These are phyloP conservation scores for Lordiphosa collinella DNA, from an alignment of 1,140 invertebrate species.

Conservation along the genomic window DNA sequence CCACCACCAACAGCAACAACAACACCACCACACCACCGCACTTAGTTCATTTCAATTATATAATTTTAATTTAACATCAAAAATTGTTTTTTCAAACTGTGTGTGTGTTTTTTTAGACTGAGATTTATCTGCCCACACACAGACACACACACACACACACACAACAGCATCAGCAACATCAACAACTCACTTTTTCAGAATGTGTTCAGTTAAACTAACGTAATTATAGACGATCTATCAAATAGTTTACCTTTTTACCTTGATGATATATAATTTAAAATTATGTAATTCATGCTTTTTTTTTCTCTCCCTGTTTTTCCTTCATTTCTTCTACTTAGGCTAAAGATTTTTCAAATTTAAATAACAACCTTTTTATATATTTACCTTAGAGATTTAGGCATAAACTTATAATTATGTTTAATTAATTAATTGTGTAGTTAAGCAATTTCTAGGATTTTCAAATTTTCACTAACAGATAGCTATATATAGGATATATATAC, in stretches of 20 bases:
- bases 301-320: constrained; percentile 25
- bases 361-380: constrained; percentile 17
- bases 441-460: constrained; percentile 66
- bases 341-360: constrained; percentile 22
- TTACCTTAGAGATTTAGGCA: constrained; percentile 10
- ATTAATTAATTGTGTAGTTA: constrained; percentile 45
- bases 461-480: constrained; percentile 35
- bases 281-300: not conserved
- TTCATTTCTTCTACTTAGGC: constrained; percentile 21
- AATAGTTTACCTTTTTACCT: constrained; percentile 32
- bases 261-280: constrained; percentile 16
- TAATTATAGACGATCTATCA: constrained; percentile 62
- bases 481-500: constrained; percentile 4
- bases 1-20: not conserved
- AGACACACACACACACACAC: constrained; percentile 1
- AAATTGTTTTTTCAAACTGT: constrained; percentile 6
- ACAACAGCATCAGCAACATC: not conserved
- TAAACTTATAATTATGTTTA: constrained; percentile 14
- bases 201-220: constrained; percentile 74
- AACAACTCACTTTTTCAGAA: constrained; percentile 56
- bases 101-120: constrained; percentile 56
- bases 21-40: constrained; percentile 45
- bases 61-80: constrained; percentile 4
- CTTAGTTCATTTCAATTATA: constrained; percentile 39
- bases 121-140: constrained; percentile 43